Conservation (phyloP, 1,140 invertebrate genomes). For the Zaprionus davidi region DNA sequence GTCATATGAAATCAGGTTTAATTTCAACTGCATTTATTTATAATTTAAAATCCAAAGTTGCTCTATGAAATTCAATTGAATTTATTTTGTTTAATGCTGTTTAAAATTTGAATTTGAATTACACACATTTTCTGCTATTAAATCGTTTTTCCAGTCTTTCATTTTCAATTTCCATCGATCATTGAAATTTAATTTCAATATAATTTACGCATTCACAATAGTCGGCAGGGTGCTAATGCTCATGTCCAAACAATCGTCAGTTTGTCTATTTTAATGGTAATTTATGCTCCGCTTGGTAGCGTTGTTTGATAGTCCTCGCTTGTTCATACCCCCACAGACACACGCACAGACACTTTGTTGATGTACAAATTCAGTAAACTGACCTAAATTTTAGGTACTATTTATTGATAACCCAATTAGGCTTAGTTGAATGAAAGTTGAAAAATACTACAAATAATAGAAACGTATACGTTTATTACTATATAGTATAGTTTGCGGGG, state of each 20-base stretch:
- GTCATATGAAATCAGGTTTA: neutral
- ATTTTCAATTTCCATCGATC: conserved; percentile 21
- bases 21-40: conserved; percentile 6
- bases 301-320: conserved; percentile 30
- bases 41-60: neutral
- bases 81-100: neutral
- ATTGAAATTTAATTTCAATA: conserved; percentile 43
- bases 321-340: conserved; percentile 20
- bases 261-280: conserved; percentile 41
- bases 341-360: conserved; percentile 8
- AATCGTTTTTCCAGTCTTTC: neutral
- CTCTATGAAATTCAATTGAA: neutral
- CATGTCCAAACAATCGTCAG: conserved; percentile 34
- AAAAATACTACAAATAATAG: conserved; percentile 9
- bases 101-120: neutral
- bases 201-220: conserved; percentile 27
- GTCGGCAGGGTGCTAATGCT: conserved; percentile 40
- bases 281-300: conserved; percentile 42
- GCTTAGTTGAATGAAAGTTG: conserved; percentile 16
- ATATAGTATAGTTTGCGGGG: neutral
- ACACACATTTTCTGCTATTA: neutral
- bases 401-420: conserved; percentile 69
- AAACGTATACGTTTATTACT: conserved; percentile 41
- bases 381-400: conserved; percentile 52
- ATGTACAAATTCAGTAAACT: conserved; percentile 46